A percentile compares a stretch with the other conserved stretches of the same genome.
These are phyloP conservation scores for Albula goreensis DNA, from an alignment of 2,113 vertebrate genomes.

Conservation along the genomic window DNA sequence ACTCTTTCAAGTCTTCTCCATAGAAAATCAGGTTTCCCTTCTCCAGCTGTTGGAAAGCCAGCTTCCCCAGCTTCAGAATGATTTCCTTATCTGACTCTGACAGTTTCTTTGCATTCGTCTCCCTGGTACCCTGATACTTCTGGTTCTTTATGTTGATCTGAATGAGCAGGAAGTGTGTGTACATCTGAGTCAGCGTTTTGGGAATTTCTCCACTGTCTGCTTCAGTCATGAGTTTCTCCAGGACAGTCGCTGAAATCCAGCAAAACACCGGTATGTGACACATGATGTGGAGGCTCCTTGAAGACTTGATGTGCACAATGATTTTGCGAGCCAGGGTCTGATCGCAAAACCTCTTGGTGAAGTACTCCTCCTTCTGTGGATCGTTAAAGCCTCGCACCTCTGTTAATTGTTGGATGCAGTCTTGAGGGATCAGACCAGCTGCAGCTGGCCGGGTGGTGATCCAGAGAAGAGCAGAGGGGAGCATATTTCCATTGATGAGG, in stretches of 20 bases:
- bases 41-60: conserved; percentile 41
- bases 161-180: conserved; percentile 36
- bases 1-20: conserved; percentile 44
- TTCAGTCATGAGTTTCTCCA: conserved; percentile 21
- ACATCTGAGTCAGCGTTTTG: conserved; percentile 43
- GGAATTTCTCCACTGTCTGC: conserved; percentile 27
- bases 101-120: conserved; percentile 28
- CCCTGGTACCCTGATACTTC: conserved; percentile 24
- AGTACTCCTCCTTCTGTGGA: conserved; percentile 49
- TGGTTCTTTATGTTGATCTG: conserved; percentile 40
- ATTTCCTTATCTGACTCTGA: conserved; percentile 26
- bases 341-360: conserved; percentile 41
- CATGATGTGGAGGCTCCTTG: conserved; percentile 46
- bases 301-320: conserved; percentile 32
- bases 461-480: conserved; percentile 29
- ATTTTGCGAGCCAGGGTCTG: conserved; percentile 13
- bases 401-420: conserved; percentile 36
- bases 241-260: conserved; percentile 17
- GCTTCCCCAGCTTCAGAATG: conserved; percentile 39
- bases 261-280: conserved; percentile 50
- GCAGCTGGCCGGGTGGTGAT: conserved; percentile 13
- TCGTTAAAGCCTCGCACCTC: conserved; percentile 50
- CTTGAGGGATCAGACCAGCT: conserved; percentile 36
- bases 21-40: conserved; percentile 45
- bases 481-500: conserved; percentile 24